Percentiles rank a stretch among this genome's conserved stretches.
phyloP scores from a whole-genome alignment of 2,113 vertebrate species.

The Megalops atlanticus region DNA sequence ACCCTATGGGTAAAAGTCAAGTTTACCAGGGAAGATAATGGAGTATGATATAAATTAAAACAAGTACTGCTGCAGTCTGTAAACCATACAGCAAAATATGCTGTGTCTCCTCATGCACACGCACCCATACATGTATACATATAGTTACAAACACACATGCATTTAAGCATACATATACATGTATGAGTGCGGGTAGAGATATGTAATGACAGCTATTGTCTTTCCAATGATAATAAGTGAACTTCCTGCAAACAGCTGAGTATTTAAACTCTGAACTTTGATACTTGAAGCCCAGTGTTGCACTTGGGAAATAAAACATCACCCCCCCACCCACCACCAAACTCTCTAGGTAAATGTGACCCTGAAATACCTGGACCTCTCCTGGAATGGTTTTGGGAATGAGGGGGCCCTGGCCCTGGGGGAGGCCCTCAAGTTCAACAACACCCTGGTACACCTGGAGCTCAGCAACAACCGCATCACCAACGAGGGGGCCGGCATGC shows the following conservation, averaged over 20 bases:
- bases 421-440: slow-evolving; percentile 84
- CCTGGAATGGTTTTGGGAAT: slow-evolving; percentile 88
- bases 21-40: neutral
- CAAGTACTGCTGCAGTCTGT: neutral
- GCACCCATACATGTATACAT: neutral
- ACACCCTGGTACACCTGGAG: slow-evolving; percentile 74
- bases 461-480: slow-evolving; percentile 81
- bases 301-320: neutral
- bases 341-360: slow-evolving; percentile 73
- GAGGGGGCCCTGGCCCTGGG: slow-evolving; percentile 84
- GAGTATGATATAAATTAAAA: neutral
- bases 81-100: neutral
- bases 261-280: neutral
- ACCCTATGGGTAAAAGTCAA: neutral
- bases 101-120: neutral
- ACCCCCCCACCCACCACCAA: neutral
- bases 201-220: no score
- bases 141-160: neutral
- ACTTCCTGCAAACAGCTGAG: neutral
- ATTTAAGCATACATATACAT: neutral
- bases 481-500: slow-evolving; percentile 74
- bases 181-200: no score
- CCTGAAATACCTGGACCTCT: slow-evolving; percentile 78
- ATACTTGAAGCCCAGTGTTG: neutral
- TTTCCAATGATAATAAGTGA: no score